phyloP scores from a whole-genome alignment of 2,888 invertebrate species.

The Maniola hyperantus region DNA sequence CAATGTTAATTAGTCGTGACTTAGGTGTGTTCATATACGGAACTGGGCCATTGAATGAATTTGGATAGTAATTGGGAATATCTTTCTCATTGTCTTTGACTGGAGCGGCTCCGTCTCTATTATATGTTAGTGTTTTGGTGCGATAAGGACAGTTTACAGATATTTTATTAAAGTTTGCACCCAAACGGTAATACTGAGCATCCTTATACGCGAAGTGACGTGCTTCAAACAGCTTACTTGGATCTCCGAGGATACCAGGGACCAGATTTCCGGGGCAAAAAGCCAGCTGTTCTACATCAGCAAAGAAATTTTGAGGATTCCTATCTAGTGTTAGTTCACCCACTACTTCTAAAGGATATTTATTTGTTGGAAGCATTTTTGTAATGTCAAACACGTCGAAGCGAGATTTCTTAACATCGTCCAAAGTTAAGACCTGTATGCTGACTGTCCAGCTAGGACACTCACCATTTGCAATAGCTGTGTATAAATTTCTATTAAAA shows the following conservation, averaged over 20 bases:
- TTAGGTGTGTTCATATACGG: conserved; percentile 97
- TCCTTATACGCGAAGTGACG: conserved; percentile 94
- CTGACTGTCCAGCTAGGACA: conserved; percentile 90
- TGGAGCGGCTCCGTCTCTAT: conserved; percentile 92
- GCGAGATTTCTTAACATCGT: conserved; percentile 89
- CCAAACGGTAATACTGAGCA: conserved; percentile 93
- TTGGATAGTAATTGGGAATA: conserved; percentile 97
- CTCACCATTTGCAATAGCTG: conserved; percentile 89
- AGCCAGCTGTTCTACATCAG: conserved; percentile 96
- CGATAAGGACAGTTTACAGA: conserved; percentile 97
- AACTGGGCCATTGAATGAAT: conserved; percentile 96
- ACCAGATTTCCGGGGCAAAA: conserved; percentile 95
- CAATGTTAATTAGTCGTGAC: conserved; percentile 85
- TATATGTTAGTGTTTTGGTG: conserved; percentile 87
- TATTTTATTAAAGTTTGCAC: conserved; percentile 95
- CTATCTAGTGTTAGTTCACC: conserved; percentile 93
- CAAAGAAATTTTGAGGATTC: conserved; percentile 96
- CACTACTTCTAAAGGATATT: conserved; percentile 93
- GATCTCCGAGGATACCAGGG: conserved; percentile 96
- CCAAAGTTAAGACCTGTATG: conserved; percentile 95
- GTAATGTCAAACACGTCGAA: conserved; percentile 97
- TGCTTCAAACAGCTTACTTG: conserved; percentile 96
- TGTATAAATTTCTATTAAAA: conserved; percentile 92
- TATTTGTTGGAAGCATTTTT: conserved; percentile 94
- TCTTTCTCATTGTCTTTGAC: conserved; percentile 90